Percentiles rank a stretch among this genome's conserved stretches.
Conservation (phyloP, 2,797 vertebrate species). For the Channa striata region DNA sequence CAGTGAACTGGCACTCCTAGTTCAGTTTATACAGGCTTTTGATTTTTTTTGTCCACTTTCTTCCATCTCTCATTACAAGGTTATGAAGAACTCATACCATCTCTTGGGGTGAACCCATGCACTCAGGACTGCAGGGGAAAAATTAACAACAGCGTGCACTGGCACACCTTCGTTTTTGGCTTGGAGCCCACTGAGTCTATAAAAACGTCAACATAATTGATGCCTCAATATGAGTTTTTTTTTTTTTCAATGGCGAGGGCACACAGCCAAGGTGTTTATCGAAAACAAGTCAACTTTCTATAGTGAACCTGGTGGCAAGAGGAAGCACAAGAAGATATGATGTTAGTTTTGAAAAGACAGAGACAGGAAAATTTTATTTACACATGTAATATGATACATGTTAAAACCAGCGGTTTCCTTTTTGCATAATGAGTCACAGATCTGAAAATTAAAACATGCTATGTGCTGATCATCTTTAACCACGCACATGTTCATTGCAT, state of each 20-base stretch:
- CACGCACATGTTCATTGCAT: conserved; percentile 8
- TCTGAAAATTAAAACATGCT: conserved; percentile 16
- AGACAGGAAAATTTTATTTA: conserved; percentile 73
- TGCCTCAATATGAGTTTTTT: conserved; percentile 76
- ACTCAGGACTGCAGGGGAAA: conserved; percentile 69
- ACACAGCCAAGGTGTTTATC: conserved; percentile 76
- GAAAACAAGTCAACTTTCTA: conserved; percentile 67
- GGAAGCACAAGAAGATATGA: conserved; percentile 56
- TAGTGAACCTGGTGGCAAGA: conserved; percentile 54
- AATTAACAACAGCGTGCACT: conserved; percentile 72
- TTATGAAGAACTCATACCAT: conserved; percentile 66
- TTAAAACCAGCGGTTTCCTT: conserved; percentile 49
- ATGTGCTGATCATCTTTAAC: conserved; percentile 9
- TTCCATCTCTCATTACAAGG: conserved; percentile 59
- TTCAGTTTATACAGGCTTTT: conserved; percentile 29
- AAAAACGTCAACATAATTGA: conserved; percentile 81
- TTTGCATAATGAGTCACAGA: conserved; percentile 54
- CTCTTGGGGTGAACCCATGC: conserved; percentile 69
- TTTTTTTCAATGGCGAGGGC: conserved; percentile 69
- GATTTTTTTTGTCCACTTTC: conserved; percentile 2
- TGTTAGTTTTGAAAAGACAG: conserved; percentile 76
- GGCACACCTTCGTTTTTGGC: conserved; percentile 84
- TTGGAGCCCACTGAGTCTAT: conserved; percentile 70
- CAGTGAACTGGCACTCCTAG: conserved; percentile 33
- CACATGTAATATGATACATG: conserved; percentile 64